Evolutionary conservation across 2,888 invertebrate genomes (phyloP), one percentile per base, ranked within the genome.

Genomic region (Morpho helenor): DNA sequence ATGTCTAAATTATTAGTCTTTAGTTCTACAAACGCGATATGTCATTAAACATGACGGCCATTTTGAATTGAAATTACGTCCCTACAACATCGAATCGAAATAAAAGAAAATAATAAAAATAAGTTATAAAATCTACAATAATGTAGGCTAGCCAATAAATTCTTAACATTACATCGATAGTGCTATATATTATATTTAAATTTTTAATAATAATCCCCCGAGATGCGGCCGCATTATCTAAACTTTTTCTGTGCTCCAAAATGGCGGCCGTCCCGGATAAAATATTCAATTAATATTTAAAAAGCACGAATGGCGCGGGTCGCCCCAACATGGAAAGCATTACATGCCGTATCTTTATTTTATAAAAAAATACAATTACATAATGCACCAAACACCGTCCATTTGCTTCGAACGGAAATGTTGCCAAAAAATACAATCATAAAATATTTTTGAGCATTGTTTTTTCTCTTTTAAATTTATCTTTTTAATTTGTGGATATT

Each of bases 251-350:
- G 22, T 39, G 44, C 52, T 52, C 42, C 9, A 9, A 45, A 42
- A 71, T 53, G 53, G 58, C 49, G 49, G 23, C 41, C 50, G 68
- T 55, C 52, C 52, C 55, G 59, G 52, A 45, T 53, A 53, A 45
- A 47, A 45, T 53, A 53, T 53, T 22, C 23, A 59, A 56, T 59
- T 59, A 61, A 60, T 57, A 57, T 56, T 53, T 59, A 54, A 52
- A 51, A 87, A 87, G 87, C 87, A 87, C 87, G 74, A 80, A 80
- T 80, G 84, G 87, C 84, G 72, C 68, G 70, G 73, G 79, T 70
- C 53, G 59, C 66, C 73, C 76, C 76, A 69, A 75, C 71, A 73
- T 68, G 71, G 72, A 67, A 82, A 87, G 87, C 87, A 87, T 87
- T 75, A 79, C 73, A 88, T 87, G 87, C 87, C 75, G 68, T 69